phyloP scores from a whole-genome alignment of 2,113 vertebrate species.

The Bujurquina vittata region DNA sequence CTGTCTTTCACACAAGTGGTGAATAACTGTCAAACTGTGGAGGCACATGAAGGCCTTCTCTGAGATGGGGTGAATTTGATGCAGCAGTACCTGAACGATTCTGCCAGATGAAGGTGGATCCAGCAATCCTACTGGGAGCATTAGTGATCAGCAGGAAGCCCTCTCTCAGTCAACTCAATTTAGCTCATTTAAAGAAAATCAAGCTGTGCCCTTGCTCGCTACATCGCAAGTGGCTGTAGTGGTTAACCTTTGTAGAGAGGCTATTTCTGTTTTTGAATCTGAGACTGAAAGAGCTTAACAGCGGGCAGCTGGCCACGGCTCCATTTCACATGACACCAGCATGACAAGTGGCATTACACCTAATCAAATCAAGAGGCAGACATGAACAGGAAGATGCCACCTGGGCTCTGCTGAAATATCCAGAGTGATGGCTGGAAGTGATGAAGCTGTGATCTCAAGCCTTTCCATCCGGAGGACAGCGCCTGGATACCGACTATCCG shows the following conservation, averaged over 20 bases:
- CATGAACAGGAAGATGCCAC: slow-evolving; percentile 36
- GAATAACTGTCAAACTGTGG: slow-evolving; percentile 56
- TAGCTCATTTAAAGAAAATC: slow-evolving; percentile 7
- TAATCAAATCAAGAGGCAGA: slow-evolving; percentile 58
- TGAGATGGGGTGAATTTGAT: slow-evolving; percentile 27
- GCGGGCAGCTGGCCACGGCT: slow-evolving; percentile 43
- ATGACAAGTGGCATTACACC: slow-evolving; percentile 44
- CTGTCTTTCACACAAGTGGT: slow-evolving; percentile 27
- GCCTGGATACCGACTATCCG: background rate
- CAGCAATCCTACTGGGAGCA: slow-evolving; percentile 13
- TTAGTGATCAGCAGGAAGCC: slow-evolving; percentile 30
- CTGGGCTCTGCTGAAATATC: slow-evolving; percentile 42
- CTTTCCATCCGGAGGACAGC: background rate
- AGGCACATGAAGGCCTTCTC: slow-evolving; percentile 50
- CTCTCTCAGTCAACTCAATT: slow-evolving; percentile 9
- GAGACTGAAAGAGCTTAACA: slow-evolving; percentile 16
- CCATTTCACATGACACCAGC: slow-evolving; percentile 17
- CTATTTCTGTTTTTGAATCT: slow-evolving; percentile 23
- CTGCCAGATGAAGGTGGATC: slow-evolving; percentile 37
- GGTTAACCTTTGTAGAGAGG: slow-evolving; percentile 23
- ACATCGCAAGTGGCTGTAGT: background rate
- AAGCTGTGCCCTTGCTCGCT: background rate
- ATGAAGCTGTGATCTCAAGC: slow-evolving; percentile 44
- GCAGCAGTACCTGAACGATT: slow-evolving; percentile 25
- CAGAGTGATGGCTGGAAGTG: slow-evolving; percentile 34